phyloP scores from a whole-genome alignment of 2,797 vertebrate genomes.

The Sebastolobus altivelis region DNA sequence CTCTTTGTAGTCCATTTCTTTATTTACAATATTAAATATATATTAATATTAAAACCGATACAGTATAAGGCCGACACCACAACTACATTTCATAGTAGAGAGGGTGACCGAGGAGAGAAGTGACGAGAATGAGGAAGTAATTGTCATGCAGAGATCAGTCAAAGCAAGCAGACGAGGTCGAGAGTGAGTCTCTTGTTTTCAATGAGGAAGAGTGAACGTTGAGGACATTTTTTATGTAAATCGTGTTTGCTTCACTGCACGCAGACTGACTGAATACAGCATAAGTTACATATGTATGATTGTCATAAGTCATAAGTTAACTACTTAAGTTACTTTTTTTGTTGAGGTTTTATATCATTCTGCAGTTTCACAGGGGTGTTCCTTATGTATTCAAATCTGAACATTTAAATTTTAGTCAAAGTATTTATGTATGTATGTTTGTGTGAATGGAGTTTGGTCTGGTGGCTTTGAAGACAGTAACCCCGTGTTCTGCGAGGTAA shows the following conservation, averaged over 20 bases:
- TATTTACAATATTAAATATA: neutral
- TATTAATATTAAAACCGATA: neutral
- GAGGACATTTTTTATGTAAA: neutral
- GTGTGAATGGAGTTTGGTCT: too few species aligned
- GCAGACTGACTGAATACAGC: neutral
- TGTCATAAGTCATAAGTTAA: neutral
- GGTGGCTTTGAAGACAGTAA: too few species aligned
- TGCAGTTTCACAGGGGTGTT: too few species aligned
- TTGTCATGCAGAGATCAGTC: constrained; percentile 10
- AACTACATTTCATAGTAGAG: too few species aligned
- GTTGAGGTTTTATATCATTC: too few species aligned
- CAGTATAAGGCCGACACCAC: neutral
- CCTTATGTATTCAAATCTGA: neutral
- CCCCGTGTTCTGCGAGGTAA: too few species aligned
- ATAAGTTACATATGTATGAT: neutral
- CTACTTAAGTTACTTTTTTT: too few species aligned
- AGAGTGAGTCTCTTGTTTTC: constrained; percentile 4
- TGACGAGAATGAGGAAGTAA: constrained; percentile 31
- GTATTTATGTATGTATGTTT: too few species aligned
- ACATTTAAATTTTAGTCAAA: too few species aligned
- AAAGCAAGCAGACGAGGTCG: constrained; percentile 29
- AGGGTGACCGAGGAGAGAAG: neutral
- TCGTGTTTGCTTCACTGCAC: neutral
- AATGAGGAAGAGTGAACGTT: neutral
- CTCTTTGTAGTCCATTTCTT: neutral